Conservation (phyloP, 2,888 invertebrate genomes). For the Nomada ruficornis region DNA sequence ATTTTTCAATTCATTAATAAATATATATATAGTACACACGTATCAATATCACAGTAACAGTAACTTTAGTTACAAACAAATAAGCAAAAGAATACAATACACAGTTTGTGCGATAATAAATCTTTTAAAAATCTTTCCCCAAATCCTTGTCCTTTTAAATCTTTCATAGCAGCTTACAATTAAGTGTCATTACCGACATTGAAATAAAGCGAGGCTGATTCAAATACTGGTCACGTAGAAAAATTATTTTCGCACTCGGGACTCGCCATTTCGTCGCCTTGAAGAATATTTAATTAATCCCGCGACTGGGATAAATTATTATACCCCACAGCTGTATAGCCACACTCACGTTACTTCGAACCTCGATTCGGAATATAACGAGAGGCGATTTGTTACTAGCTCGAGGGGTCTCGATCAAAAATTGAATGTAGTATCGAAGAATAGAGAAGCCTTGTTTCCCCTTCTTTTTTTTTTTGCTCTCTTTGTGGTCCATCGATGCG, state of each 20-base stretch:
- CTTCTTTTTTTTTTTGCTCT: background rate
- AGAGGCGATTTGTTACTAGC: conserved; percentile 34
- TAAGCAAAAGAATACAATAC: background rate
- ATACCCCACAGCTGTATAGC: conserved; percentile 6
- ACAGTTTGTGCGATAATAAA: background rate
- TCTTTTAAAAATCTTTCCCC: too few relatives aligned
- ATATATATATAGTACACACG: too few relatives aligned
- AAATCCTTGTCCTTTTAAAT: too few relatives aligned
- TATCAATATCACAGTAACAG: too few relatives aligned
- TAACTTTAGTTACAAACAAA: background rate
- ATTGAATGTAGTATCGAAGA: conserved; percentile 15
- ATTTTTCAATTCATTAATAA: too few relatives aligned
- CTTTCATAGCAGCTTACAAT: background rate
- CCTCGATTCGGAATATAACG: conserved; percentile 21
- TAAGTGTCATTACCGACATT: background rate
- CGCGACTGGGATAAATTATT: background rate
- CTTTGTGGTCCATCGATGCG: conserved; percentile 28
- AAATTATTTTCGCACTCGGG: background rate
- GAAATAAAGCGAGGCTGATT: background rate
- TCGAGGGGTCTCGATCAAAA: conserved; percentile 23
- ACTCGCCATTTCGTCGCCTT: background rate
- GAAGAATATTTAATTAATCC: conserved; percentile 25
- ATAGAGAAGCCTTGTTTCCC: background rate
- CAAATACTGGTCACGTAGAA: background rate
- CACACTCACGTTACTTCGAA: background rate